phyloP scores from a whole-genome alignment of 1,140 invertebrate species.

The Pissodes strobi region DNA sequence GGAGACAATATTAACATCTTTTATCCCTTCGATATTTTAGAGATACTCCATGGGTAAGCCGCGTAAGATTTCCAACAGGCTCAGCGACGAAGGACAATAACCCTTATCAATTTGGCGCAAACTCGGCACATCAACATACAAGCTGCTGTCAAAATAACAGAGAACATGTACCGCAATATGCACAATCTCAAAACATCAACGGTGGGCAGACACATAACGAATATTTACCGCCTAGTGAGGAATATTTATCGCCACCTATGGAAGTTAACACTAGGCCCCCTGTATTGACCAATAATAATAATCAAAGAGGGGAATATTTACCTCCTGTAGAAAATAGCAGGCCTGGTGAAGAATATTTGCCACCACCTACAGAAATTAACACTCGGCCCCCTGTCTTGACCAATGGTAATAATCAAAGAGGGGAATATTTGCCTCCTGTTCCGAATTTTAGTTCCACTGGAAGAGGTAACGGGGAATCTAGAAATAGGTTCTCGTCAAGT shows the following conservation, averaged over 20 bases:
- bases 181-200: too few species aligned
- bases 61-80: conserved; percentile 34
- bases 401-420: background rate
- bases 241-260: background rate
- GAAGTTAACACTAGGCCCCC: background rate
- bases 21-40: too few species aligned
- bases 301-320: background rate
- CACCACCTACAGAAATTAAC: background rate
- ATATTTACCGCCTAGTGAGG: background rate
- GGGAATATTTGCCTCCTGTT: background rate
- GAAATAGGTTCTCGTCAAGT: background rate
- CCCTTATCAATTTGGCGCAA: conserved; percentile 17
- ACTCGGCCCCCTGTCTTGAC: background rate
- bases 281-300: background rate
- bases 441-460: background rate
- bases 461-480: background rate
- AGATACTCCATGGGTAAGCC: conserved; percentile 22
- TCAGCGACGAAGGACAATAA: conserved; percentile 31
- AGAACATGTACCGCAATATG: too few species aligned
- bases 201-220: too few species aligned
- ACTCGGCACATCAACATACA: too few species aligned
- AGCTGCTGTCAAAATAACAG: conserved; percentile 1
- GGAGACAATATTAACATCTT: too few species aligned
- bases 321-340: background rate
- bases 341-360: background rate